Evolutionary conservation across 2,113 vertebrate species (phyloP).

Genomic region (Neomonachus schauinslandi): DNA sequence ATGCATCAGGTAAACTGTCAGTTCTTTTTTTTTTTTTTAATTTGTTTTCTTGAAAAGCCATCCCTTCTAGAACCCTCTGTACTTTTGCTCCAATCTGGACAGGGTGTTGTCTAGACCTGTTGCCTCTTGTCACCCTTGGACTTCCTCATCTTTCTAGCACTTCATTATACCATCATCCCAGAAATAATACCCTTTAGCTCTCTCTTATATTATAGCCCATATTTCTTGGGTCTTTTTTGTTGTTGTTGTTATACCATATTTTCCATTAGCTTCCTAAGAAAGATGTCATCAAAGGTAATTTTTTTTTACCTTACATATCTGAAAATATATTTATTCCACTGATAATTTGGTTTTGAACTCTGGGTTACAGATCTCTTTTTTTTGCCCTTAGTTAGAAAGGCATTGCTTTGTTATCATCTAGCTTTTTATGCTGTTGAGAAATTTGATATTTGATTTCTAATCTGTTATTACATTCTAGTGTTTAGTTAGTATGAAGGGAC

Average conservation of each 20-base stretch:
- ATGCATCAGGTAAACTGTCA: neutral
- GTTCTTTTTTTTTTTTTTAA: neutral
- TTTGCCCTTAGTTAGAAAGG: neutral
- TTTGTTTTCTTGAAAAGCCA: neutral
- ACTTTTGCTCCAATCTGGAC: neutral
- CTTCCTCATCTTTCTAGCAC: neutral
- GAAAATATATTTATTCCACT: neutral
- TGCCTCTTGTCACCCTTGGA: neutral
- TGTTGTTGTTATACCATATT: neutral
- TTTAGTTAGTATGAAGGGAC: neutral
- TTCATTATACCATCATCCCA: neutral
- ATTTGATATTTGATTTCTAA: neutral
- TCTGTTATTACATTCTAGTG: neutral
- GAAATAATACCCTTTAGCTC: neutral
- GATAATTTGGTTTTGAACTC: neutral
- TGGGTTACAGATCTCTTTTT: neutral
- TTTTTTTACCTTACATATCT: neutral
- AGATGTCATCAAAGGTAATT: neutral
- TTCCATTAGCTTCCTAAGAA: neutral
- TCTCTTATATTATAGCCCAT: neutral
- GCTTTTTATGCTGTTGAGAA: neutral
- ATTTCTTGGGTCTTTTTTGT: neutral
- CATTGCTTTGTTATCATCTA: neutral
- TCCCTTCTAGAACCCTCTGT: neutral
- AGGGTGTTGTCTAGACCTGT: neutral